Conservation (phyloP, 1,140 invertebrate genomes). For the Drosophila tropicalis region DNA sequence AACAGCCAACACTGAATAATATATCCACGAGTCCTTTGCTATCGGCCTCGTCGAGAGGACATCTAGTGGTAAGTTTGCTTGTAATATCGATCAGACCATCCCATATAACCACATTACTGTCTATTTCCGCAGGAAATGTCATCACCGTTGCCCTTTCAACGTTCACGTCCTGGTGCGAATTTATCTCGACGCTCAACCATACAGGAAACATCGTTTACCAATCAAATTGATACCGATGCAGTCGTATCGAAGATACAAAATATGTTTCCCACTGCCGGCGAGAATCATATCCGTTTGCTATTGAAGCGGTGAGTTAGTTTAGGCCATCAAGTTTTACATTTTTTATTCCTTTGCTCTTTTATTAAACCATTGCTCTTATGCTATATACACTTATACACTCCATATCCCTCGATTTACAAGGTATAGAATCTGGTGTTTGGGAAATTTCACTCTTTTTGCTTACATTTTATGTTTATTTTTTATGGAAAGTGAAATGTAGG, state of each 20-base stretch:
- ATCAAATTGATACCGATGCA: slow-evolving; percentile 87
- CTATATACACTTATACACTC: background rate
- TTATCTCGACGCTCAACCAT: slow-evolving; percentile 85
- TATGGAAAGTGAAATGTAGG: too few species aligned
- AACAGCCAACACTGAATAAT: slow-evolving; percentile 68
- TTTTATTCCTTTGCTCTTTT: slow-evolving; percentile 12
- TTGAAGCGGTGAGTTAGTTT: slow-evolving; percentile 90
- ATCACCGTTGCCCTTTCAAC: slow-evolving; percentile 82
- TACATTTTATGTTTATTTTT: too few species aligned
- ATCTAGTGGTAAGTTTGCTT: slow-evolving; percentile 62
- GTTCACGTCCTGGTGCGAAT: slow-evolving; percentile 80
- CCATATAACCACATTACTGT: too few species aligned
- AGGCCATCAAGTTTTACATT: background rate
- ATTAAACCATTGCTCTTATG: background rate
- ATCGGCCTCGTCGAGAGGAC: slow-evolving; percentile 66
- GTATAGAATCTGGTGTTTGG: too few species aligned
- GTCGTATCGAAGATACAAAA: slow-evolving; percentile 92
- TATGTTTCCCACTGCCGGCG: slow-evolving; percentile 95
- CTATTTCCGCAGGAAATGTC: slow-evolving; percentile 71
- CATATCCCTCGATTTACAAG: too few species aligned
- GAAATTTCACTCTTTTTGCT: too few species aligned
- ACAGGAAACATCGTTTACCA: slow-evolving; percentile 87
- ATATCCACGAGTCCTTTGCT: slow-evolving; percentile 80
- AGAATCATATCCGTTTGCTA: slow-evolving; percentile 93
- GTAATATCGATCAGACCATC: too few species aligned